Base-by-base conservation (phyloP, 1,140 invertebrate genomes). In the Luehdorfia chinensis region DNA sequence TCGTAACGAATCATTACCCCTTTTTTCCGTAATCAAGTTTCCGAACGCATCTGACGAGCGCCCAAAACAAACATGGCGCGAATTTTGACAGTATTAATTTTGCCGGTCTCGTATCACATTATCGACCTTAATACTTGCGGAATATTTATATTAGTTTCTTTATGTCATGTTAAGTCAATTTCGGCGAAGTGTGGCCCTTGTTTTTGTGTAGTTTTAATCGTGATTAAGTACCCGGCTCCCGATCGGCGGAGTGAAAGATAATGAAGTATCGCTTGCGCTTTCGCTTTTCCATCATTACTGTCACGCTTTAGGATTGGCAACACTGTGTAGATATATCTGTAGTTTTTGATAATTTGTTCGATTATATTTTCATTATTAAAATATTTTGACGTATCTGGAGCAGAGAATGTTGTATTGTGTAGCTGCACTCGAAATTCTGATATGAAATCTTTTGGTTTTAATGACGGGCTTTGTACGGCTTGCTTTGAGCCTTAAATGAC, bases 251-350 rank as follows among this genome's bases (percentile, higher is more conserved):
- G 47, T 47, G 57, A 47, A 57, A 59, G 70, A 79, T 83, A 78
- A 78, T 75, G 74, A 69, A 66, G 47, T 59, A 50, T 58, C n/a
- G 63, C 75, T 84, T 84, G 80, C 75, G 74, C 75, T 84, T 77
- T 76, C 74, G n/a, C n/a, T n/a, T n/a, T n/a, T n/a, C n/a, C n/a
- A n/a, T 58, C 60, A 80, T 80, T 80, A 84, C 62, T 49, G 65
- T 63, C 65, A 63, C 61, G 59, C 50, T 52, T 53, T 50, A 43
- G 60, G 52, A 68, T 66, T 62, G 69, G 58, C 61, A 59, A 66
- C 56, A 67, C 69, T 55, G 49, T 57, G 47, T 41, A 50, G 57
- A 59, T 61, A 49, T 44, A 44, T 50, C n/a, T n/a, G n/a, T n/a
- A n/a, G n/a, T n/a, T n/a, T n/a, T 32, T 51, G 45, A 47, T 54